A percentile compares a stretch with the other conserved stretches of the same genome.
Evolutionary conservation across 2,797 vertebrate genomes (phyloP).

Genomic region (Gila robusta): DNA sequence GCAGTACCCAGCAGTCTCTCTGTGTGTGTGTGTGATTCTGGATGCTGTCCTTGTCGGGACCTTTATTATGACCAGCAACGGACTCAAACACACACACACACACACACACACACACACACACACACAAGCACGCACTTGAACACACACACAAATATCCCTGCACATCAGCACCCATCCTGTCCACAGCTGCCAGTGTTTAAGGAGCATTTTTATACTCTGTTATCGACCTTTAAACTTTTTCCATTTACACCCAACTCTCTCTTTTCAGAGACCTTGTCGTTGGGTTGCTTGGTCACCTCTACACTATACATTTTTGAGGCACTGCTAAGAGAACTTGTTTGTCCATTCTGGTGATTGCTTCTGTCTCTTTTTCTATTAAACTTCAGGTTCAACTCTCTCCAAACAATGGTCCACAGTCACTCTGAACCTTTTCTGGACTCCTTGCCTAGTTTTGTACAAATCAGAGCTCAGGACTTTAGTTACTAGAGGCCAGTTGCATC

Average conservation of each 20-base stretch:
- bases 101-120: background rate
- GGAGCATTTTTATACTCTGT: conserved; percentile 64
- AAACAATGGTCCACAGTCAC: background rate
- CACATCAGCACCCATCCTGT: conserved; percentile 14
- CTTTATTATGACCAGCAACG: conserved; percentile 24
- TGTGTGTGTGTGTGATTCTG: conserved; percentile 30
- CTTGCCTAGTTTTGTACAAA: conserved; percentile 7
- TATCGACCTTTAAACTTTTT: conserved; percentile 64
- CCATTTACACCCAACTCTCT: conserved; percentile 20
- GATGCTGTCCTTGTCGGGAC: conserved; percentile 19
- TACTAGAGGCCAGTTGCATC: background rate
- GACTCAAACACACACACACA: background rate
- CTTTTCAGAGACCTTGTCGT: conserved; percentile 2
- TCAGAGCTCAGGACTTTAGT: background rate
- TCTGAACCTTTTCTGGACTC: background rate
- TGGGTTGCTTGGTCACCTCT: conserved; percentile 27
- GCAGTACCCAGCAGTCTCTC: conserved; percentile 34
- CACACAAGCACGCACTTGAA: background rate
- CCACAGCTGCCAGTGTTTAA: conserved; percentile 48
- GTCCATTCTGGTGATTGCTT: conserved; percentile 38
- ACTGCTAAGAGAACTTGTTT: conserved; percentile 36
- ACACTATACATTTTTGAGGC: conserved; percentile 35
- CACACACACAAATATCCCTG: background rate
- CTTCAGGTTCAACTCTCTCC: background rate
- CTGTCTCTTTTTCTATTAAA: conserved; percentile 41